phyloP scores from a whole-genome alignment of 2,113 vertebrate genomes.

The Pardalotus punctatus region DNA sequence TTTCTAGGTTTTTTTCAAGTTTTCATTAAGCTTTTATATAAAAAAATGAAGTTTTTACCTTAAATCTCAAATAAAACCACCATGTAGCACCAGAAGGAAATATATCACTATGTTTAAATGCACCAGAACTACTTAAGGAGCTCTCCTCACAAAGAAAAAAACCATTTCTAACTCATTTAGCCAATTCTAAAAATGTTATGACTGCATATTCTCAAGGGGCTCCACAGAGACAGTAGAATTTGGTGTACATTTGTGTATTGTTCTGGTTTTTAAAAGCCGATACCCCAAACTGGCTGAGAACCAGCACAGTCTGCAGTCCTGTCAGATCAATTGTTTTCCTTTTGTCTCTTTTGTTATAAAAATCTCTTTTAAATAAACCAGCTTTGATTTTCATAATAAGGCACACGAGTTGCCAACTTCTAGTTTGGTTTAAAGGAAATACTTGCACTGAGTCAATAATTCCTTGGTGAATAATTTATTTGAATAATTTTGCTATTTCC shows the following conservation, averaged over 20 bases:
- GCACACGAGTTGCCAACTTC: not conserved
- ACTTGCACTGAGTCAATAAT: slow-evolving; percentile 7
- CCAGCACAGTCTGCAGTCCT: not conserved
- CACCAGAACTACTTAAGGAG: not conserved
- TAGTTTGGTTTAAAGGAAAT: slow-evolving; percentile 10
- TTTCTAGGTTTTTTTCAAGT: not conserved
- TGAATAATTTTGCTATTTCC: slow-evolving; percentile 21
- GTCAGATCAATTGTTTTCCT: not conserved
- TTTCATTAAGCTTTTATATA: not conserved
- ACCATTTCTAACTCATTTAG: not conserved
- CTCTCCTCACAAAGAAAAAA: not conserved
- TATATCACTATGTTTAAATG: not conserved
- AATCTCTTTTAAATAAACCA: not conserved
- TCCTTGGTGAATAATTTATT: slow-evolving; percentile 39
- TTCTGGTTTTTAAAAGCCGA: not conserved
- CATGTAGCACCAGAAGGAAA: not conserved
- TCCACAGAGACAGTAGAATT: not conserved
- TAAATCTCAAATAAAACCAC: not conserved
- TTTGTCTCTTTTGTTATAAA: not conserved
- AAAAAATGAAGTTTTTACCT: not conserved
- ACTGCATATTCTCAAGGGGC: not conserved
- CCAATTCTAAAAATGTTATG: not conserved
- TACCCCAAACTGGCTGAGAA: not conserved
- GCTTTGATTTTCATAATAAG: not conserved
- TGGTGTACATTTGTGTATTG: not conserved